A percentile compares a stretch with the other conserved stretches of the same genome.
Evolutionary conservation across 2,113 vertebrate species (phyloP).

Genomic region (Toxotes jaculatrix): DNA sequence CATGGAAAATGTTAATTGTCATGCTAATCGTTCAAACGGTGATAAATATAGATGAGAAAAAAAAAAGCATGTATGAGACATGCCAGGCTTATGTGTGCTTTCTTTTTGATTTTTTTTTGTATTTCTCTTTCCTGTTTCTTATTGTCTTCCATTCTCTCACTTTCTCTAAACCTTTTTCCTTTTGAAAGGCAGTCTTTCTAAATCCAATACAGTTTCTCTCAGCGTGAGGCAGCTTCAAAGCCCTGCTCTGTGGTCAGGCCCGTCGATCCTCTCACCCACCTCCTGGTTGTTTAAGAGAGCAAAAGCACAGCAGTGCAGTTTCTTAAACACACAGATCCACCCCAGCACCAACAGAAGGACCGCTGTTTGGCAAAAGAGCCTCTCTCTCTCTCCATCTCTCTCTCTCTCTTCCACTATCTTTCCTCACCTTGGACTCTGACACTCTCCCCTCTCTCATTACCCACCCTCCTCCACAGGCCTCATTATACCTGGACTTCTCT

Average conservation of each 20-base stretch:
- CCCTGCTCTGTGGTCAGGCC: slow-evolving; percentile 69
- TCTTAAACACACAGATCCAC: slow-evolving; percentile 77
- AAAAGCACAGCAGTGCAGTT: slow-evolving; percentile 77
- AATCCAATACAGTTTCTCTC: slow-evolving; percentile 76
- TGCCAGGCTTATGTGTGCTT: neutral
- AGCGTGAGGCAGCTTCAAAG: slow-evolving; percentile 79
- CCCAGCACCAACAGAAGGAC: slow-evolving; percentile 62
- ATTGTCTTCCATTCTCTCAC: slow-evolving; percentile 48
- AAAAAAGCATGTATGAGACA: slow-evolving; percentile 17
- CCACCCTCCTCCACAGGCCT: slow-evolving; percentile 67
- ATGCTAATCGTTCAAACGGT: slow-evolving; percentile 56
- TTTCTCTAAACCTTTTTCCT: slow-evolving; percentile 30
- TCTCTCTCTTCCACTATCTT: slow-evolving; percentile 24
- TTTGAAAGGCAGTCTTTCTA: slow-evolving; percentile 69
- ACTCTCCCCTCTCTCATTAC: slow-evolving; percentile 53
- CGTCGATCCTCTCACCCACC: slow-evolving; percentile 70
- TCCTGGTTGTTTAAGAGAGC: slow-evolving; percentile 80
- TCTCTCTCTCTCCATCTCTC: slow-evolving; percentile 38
- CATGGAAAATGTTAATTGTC: slow-evolving; percentile 62
- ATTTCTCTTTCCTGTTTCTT: slow-evolving; percentile 35
- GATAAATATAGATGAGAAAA: slow-evolving; percentile 44
- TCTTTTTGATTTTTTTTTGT: slow-evolving; percentile 11
- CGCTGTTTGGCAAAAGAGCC: slow-evolving; percentile 67
- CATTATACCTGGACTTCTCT: slow-evolving; percentile 61
- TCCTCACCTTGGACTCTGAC: slow-evolving; percentile 69